Evolutionary conservation across 2,113 vertebrate genomes (phyloP).

Genomic region (Galeopterus variegatus): DNA sequence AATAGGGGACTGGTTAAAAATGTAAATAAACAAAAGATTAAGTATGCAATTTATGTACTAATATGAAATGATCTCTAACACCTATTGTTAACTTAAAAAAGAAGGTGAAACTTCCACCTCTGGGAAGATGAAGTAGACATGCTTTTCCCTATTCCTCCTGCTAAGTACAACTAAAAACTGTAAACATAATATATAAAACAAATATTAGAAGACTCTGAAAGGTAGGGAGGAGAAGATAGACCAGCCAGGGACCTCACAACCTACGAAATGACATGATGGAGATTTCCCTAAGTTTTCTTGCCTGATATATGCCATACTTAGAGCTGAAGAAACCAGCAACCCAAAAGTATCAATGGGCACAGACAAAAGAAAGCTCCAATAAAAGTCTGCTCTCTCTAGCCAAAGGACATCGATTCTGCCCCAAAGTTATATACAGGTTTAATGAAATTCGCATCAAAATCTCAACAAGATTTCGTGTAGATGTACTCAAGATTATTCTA

Average conservation of each 20-base stretch:
- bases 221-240: background rate
- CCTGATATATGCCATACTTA: background rate
- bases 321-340: background rate
- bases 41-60: background rate
- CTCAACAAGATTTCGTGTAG: background rate
- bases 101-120: background rate
- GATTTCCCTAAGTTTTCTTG: background rate
- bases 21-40: background rate
- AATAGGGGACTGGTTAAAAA: background rate
- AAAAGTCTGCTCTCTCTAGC: background rate
- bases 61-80: background rate
- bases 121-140: background rate
- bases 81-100: constrained; percentile 11
- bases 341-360: background rate
- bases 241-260: background rate
- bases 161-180: constrained; percentile 13
- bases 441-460: background rate
- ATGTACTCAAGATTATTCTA: background rate
- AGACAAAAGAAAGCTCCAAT: background rate
- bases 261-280: background rate
- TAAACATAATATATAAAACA: background rate
- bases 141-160: background rate
- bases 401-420: background rate
- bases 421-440: background rate
- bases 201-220: background rate